phyloP scores from a whole-genome alignment of 1,140 invertebrate species.

The Heliconius hewitsoni region DNA sequence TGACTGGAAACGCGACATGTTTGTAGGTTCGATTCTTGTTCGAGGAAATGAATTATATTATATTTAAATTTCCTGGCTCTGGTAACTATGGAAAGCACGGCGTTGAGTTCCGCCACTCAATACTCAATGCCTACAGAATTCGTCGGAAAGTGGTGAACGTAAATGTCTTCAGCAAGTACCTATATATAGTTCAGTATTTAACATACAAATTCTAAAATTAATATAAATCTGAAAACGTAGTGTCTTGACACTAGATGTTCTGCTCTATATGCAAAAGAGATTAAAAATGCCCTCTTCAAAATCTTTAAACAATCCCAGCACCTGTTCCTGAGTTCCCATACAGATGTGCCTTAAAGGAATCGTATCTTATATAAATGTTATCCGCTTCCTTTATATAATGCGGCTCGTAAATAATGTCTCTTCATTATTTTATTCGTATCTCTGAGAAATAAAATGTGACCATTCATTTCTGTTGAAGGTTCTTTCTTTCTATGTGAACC shows the following conservation, averaged over 20 bases:
- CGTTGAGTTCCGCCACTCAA: background rate
- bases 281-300: background rate
- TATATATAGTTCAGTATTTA: no score
- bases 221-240: no score
- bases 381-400: constrained; percentile 32
- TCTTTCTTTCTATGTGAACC: background rate
- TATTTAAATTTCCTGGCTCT: background rate
- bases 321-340: constrained; percentile 7
- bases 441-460: constrained; percentile 3
- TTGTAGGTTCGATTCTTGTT: background rate
- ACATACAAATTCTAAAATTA: no score
- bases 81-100: background rate
- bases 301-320: constrained; percentile 21
- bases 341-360: constrained; percentile 1
- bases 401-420: constrained; percentile 13
- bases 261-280: no score
- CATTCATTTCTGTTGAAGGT: background rate
- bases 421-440: constrained; percentile 25
- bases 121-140: background rate
- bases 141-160: no score
- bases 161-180: no score
- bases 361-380: constrained; percentile 32
- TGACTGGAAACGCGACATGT: background rate
- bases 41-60: background rate
- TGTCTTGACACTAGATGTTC: no score